Evolutionary conservation across 2,888 invertebrate species (phyloP).

Genomic region (Calliopum simillimum): DNA sequence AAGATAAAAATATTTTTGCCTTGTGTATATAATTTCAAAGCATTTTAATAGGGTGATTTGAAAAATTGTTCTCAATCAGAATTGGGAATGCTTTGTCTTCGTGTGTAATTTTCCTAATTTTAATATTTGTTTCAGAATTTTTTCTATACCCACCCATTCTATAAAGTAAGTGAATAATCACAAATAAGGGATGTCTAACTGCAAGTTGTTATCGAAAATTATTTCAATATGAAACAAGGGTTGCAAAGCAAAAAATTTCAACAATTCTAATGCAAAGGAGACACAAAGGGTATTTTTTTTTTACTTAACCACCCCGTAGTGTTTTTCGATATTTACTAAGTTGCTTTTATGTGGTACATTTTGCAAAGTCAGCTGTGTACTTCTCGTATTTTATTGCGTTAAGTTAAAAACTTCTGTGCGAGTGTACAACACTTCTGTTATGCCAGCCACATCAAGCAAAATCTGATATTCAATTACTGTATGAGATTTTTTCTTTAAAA

Average conservation of each 20-base stretch:
- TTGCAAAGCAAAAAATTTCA: too few species aligned
- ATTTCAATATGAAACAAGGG: neutral
- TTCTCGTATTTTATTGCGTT: constrained; percentile 23
- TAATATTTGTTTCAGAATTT: too few species aligned
- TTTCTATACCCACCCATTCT: too few species aligned
- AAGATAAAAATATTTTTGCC: constrained; percentile 18
- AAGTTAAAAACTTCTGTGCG: constrained; percentile 5
- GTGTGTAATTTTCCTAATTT: neutral
- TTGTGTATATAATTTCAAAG: neutral
- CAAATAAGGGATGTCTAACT: neutral
- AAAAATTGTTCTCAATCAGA: neutral
- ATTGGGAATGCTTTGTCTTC: neutral
- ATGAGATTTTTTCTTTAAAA: too few species aligned
- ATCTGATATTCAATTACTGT: too few species aligned
- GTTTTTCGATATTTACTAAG: neutral
- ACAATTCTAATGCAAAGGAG: too few species aligned
- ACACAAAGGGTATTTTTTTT: too few species aligned
- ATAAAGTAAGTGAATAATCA: too few species aligned
- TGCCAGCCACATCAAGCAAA: too few species aligned
- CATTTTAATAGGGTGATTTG: neutral
- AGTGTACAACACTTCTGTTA: too few species aligned
- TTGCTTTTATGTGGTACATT: constrained; percentile 16
- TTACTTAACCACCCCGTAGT: neutral
- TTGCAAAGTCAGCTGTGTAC: constrained; percentile 26
- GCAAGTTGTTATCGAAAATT: constrained; percentile 15